phyloP scores from a whole-genome alignment of 2,113 vertebrate genomes.

The Neotragus pygmaeus region DNA sequence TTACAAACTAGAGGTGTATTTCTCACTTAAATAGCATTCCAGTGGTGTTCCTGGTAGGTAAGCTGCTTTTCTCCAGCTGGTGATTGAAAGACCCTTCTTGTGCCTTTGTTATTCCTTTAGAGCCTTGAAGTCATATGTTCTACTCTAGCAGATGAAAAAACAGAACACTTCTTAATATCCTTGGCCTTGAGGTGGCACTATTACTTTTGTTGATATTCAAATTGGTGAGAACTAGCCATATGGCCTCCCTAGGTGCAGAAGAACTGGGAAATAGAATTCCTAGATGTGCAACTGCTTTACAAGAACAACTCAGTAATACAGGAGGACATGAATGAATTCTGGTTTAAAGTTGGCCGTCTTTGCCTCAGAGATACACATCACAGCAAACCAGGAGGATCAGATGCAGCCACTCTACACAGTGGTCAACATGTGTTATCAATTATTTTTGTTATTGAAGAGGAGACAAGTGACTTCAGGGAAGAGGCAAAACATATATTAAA shows the following conservation, averaged over 20 bases:
- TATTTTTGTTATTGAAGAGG: neutral
- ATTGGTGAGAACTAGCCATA: neutral
- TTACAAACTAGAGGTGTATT: neutral
- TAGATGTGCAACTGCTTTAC: neutral
- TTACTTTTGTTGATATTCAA: neutral
- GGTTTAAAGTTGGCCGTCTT: neutral
- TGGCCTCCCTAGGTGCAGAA: neutral
- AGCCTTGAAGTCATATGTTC: neutral
- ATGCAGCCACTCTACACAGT: neutral
- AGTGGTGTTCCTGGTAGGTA: neutral
- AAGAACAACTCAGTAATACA: neutral
- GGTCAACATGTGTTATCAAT: neutral
- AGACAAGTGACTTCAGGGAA: neutral
- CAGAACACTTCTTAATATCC: neutral
- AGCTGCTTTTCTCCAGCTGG: neutral
- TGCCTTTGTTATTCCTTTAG: neutral
- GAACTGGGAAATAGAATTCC: neutral
- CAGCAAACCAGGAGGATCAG: neutral
- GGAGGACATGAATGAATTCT: neutral
- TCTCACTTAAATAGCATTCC: neutral
- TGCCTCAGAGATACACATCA: neutral
- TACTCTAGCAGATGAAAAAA: neutral
- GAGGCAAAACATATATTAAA: neutral
- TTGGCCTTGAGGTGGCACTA: neutral
- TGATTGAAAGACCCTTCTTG: neutral